A percentile compares a stretch with the other conserved stretches of the same genome.
phyloP scores from a whole-genome alignment of 2,113 vertebrate genomes.

The Genyomyrus donnyi region DNA sequence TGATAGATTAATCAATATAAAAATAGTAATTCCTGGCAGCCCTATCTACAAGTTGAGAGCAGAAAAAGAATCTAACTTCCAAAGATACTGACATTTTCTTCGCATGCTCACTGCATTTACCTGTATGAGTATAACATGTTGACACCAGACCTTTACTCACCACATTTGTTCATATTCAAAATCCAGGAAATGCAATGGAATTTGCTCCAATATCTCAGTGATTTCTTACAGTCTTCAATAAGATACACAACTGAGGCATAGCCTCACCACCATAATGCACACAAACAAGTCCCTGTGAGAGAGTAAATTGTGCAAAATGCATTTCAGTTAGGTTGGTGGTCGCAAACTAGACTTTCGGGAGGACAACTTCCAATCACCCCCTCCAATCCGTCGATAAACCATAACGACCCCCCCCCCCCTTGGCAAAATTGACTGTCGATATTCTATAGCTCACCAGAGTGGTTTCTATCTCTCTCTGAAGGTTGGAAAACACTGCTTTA shows the following conservation, averaged over 20 bases:
- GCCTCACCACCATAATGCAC: neutral
- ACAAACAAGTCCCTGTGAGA: neutral
- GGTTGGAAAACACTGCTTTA: neutral
- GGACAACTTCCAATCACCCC: neutral
- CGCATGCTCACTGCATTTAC: neutral
- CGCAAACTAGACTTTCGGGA: neutral
- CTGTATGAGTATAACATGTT: neutral
- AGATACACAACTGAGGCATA: neutral
- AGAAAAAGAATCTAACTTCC: neutral
- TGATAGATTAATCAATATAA: too few relatives aligned
- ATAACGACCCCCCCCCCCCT: neutral
- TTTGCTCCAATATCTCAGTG: neutral
- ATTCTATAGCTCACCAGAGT: neutral
- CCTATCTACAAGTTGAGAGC: neutral
- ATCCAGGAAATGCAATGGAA: neutral
- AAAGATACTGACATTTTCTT: neutral
- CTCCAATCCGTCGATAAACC: neutral
- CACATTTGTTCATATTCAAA: neutral
- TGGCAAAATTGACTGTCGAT: neutral
- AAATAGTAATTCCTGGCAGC: too few relatives aligned
- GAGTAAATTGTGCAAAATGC: neutral
- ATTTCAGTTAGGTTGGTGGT: neutral
- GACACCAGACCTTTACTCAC: neutral
- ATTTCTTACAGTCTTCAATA: neutral
- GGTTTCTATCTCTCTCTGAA: neutral